Percentiles rank a stretch among this genome's conserved stretches.
These are phyloP conservation scores for Masticophis lateralis DNA, from an alignment of 2,797 vertebrate genomes.

Conservation along the genomic window DNA sequence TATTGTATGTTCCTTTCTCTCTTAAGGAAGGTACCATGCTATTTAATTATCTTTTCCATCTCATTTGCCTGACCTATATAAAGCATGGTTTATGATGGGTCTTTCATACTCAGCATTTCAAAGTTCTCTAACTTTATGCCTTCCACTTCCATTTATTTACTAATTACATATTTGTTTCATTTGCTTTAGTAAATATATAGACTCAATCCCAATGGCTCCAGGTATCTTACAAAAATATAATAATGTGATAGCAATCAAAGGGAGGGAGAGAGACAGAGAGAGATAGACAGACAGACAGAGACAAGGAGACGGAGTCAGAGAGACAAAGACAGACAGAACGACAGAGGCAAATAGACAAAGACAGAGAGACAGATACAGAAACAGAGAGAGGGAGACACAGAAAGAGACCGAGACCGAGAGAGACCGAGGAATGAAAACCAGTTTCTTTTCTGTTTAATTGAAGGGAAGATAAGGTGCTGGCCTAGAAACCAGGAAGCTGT, in stretches of 20 bases:
- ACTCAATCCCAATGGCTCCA: not conserved
- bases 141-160: not conserved
- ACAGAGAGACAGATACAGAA: not conserved
- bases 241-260: not conserved
- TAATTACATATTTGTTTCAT: not conserved
- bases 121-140: not conserved
- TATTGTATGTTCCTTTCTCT: not conserved
- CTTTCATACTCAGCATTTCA: not conserved
- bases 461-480: not conserved
- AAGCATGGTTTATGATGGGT: slow-evolving; percentile 29
- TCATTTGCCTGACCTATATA: slow-evolving; percentile 48
- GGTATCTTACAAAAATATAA: not conserved
- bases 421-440: not conserved
- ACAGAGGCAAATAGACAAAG: too few relatives aligned
- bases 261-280: not conserved
- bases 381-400: fast-evolving
- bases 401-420: fast-evolving
- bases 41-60: slow-evolving; percentile 47
- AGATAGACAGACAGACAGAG: too few relatives aligned
- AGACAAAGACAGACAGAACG: too few relatives aligned
- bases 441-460: not conserved
- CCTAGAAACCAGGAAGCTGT: not conserved
- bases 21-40: slow-evolving; percentile 43
- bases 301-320: too few relatives aligned
- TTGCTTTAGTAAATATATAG: not conserved